These are phyloP conservation scores for rabbit (Oryctolagus cuniculus) DNA, from an alignment of 2,113 vertebrate species.

Conservation along the genomic window DNA sequence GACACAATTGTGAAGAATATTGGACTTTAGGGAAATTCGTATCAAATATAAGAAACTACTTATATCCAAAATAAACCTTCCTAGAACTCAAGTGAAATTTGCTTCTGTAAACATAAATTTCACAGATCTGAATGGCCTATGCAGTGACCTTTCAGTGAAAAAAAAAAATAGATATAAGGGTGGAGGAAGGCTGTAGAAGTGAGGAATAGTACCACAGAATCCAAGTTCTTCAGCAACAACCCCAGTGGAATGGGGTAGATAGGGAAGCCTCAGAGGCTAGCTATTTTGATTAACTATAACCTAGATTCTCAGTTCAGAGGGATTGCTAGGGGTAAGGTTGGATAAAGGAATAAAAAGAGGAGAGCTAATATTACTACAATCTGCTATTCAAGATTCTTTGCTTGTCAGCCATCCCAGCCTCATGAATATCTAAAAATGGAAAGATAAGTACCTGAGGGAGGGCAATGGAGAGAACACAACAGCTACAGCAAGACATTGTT, in stretches of 20 bases:
- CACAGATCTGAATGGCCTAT: neutral
- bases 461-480: neutral
- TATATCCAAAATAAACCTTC: neutral
- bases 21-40: neutral
- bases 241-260: neutral
- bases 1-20: neutral
- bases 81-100: neutral
- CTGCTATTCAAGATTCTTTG: neutral
- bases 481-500: neutral
- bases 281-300: neutral
- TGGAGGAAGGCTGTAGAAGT: neutral
- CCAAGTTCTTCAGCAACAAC: neutral
- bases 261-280: neutral
- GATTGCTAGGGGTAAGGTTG: neutral
- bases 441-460: neutral
- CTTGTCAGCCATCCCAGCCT: neutral
- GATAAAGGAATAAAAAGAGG: neutral
- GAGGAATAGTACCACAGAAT: neutral
- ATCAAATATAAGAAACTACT: conserved; percentile 12
- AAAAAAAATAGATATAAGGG: neutral
- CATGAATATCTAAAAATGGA: neutral
- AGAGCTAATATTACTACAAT: neutral
- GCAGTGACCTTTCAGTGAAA: neutral
- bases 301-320: neutral
- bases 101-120: neutral